Conservation (phyloP, 2,797 vertebrate genomes). For the Meda fulgida region DNA sequence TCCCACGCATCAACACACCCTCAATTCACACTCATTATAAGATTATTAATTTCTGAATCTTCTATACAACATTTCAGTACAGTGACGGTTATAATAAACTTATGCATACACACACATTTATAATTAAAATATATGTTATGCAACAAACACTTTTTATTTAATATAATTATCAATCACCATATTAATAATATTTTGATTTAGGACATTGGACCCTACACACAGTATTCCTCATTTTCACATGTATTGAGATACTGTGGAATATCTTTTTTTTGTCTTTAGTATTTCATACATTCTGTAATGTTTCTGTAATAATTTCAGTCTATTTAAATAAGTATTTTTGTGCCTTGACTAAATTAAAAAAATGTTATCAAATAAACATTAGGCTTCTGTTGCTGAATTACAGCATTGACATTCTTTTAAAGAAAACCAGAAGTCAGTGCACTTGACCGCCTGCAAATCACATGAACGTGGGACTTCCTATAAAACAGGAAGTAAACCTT, state of each 20-base stretch:
- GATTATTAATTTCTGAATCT: background rate
- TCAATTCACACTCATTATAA: background rate
- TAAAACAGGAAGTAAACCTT: constrained; percentile 23
- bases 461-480: background rate
- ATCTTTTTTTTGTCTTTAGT: background rate
- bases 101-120: background rate
- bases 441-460: background rate
- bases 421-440: background rate
- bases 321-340: background rate
- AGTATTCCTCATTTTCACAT: background rate
- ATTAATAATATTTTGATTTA: background rate
- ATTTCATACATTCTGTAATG: background rate
- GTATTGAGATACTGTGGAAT: background rate
- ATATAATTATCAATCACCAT: background rate
- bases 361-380: constrained; percentile 10
- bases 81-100: background rate
- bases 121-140: background rate
- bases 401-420: background rate
- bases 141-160: background rate
- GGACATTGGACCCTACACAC: background rate
- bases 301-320: background rate
- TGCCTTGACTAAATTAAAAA: background rate
- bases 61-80: background rate
- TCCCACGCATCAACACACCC: background rate
- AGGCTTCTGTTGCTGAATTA: background rate